phyloP scores from a whole-genome alignment of 2,888 invertebrate genomes.

The Stratiomys singularior region DNA sequence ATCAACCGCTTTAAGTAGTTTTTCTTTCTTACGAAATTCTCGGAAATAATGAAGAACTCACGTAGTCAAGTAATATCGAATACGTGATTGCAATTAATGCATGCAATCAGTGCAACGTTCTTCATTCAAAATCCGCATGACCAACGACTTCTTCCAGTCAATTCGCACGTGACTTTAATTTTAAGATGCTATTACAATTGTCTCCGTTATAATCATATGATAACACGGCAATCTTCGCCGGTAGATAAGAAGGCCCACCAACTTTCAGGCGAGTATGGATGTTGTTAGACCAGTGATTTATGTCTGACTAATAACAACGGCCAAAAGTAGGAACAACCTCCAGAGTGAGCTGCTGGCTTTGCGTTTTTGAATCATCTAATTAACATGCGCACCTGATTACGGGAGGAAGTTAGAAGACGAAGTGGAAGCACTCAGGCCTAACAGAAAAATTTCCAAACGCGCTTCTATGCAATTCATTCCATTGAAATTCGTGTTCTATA shows the following conservation, averaged over 20 bases:
- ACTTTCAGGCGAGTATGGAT: conserved; percentile 2
- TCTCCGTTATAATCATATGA: conserved; percentile 12
- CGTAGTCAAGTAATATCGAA: background rate
- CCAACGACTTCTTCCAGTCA: background rate
- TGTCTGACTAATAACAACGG: conserved; percentile 11
- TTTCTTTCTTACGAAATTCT: background rate
- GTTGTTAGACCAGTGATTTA: conserved; percentile 6
- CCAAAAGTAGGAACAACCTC: background rate
- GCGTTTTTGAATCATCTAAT: conserved; percentile 5
- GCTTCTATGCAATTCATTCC: background rate
- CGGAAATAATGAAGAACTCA: conserved; percentile 20
- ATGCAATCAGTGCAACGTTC: too few species aligned
- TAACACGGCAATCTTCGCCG: background rate
- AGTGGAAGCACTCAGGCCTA: background rate
- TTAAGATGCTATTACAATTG: conserved; percentile 15
- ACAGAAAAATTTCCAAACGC: background rate
- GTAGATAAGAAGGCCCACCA: background rate
- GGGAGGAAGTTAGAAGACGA: conserved; percentile 7
- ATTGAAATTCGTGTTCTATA: background rate
- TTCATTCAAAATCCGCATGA: too few species aligned
- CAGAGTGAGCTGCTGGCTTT: background rate
- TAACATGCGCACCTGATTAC: conserved; percentile 7
- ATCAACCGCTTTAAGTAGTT: background rate
- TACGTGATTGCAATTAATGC: conserved; percentile 20
- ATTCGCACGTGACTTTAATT: conserved; percentile 31